Percentiles rank a stretch among this genome's conserved stretches.
Evolutionary conservation across 2,888 invertebrate genomes (phyloP).

Genomic region (Pomacea canaliculata): DNA sequence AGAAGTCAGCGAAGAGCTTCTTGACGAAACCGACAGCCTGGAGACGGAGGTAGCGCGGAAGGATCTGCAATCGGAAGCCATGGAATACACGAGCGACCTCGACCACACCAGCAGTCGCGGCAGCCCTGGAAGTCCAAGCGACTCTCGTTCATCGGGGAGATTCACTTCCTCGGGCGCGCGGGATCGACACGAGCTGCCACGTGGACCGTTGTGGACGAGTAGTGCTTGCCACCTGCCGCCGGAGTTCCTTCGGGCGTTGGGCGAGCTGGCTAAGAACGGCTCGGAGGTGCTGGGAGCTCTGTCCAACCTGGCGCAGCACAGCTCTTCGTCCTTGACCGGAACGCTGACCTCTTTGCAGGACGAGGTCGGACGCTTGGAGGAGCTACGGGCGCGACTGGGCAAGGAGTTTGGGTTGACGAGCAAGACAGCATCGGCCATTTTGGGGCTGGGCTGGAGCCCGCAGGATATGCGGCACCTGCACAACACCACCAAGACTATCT

Average conservation of each 20-base stretch:
- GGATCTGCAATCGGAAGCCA: neutral
- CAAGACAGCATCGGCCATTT: neutral
- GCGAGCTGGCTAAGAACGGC: conserved; percentile 31
- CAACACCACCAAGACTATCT: conserved; percentile 50
- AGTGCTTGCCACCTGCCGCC: neutral
- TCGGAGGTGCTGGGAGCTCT: conserved; percentile 42
- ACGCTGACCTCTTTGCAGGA: conserved; percentile 43
- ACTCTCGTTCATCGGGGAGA: neutral
- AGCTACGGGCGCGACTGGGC: conserved; percentile 25
- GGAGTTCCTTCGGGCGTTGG: conserved; percentile 20
- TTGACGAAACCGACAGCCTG: conserved; percentile 17
- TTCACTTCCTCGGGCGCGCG: too few species aligned
- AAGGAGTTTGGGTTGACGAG: conserved; percentile 5
- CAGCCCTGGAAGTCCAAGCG: neutral
- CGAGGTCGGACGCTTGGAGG: conserved; percentile 45
- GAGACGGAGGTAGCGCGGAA: conserved; percentile 5
- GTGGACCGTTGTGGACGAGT: neutral
- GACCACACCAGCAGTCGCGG: neutral
- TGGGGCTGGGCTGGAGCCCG: neutral
- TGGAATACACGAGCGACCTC: conserved; percentile 7
- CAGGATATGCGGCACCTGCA: conserved; percentile 33
- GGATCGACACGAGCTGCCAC: neutral
- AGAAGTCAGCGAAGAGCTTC: conserved; percentile 2
- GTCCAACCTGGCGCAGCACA: conserved; percentile 51
- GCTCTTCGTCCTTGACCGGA: conserved; percentile 43